Evolutionary conservation across 1,140 invertebrate species (phyloP), one percentile per base, ranked within the genome.

Genomic region (Cydia splendana): DNA sequence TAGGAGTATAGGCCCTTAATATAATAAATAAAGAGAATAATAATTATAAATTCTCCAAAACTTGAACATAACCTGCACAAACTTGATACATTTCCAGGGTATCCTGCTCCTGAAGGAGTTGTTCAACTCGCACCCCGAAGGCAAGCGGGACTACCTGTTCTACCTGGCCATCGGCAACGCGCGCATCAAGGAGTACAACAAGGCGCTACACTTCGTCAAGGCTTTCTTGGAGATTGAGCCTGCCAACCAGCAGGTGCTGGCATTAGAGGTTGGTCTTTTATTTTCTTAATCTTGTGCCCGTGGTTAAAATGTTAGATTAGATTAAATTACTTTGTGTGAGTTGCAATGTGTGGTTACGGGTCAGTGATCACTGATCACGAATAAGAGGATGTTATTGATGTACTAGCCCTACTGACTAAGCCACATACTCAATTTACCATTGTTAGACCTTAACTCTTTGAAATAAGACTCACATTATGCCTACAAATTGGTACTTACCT

Each of bases 161-260:
- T 99, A 98, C 93, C 94, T 99, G 88, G 97, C 98, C 0, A 95
- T 99, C 85, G 98, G 97, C 69, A 96, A 98, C 94, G 97, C 98
- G n/a, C 96, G 98, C 88, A 94, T 99, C 78, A 97, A 97, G 95
- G 96, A 99, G 88, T 99, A 98, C 89, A 94, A 95, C 62, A 95
- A 96, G 91, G 97, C 98, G 0, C 89, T 98, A 65, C 95, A 96
- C 42, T 98, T 97, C 92, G 95, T 97, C 1, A 95, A 96, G 85
- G 94, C 95, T 45, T 97, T 99, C 85, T 94, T 98, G 15, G 95
- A 96, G 87, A 96, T 98, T 65, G 98, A 99, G 93, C 97, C 97
- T n/a, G 95, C 95, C 24, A 99, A 99, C 88, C 95, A 96, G 81
- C 98, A 99, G 94, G 98, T 98, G 3, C 93, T 96, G 76, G 94